Evolutionary conservation across 2,797 vertebrate species (phyloP), one percentile per base, ranked within the genome.

Genomic region (Distichodus sexfasciatus): DNA sequence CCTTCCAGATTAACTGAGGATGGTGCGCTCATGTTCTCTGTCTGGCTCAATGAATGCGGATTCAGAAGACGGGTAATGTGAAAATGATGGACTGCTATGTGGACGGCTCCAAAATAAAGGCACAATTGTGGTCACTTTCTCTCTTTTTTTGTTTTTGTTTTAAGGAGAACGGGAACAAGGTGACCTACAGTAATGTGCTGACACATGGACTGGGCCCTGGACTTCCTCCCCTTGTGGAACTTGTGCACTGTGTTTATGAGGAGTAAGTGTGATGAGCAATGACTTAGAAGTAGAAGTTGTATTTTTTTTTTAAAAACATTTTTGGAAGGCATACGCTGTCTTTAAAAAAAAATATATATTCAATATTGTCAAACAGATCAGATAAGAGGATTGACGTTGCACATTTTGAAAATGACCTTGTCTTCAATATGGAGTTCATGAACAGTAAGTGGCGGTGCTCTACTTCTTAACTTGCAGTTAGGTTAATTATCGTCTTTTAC

Each of bases 341-440:
- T 55, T n/a, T 33, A 33, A 33, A 33, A 33, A 33, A 33, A 57
- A 1, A 11, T 15, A 43, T 43, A 26, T 59, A 19, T 6, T 48
- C 9, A 23, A 41, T 55, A 14, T 36, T 41, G 4, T 41, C 14
- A 2, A 46, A 43, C 46, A 50, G 69, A 12, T 51, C 21, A 24
- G 29, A n/a, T 9, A 41, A 33, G 14, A 40, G 6, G 5, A 26
- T 11, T 3, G 21, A 26, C 8, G 9, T 15, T 0, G 26, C 4
- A 6, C 29, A 14, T 5, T 1, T 4, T 0, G 26, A 31, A 11
- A 17, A 59, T 21, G 38, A 38, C 3, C 19, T 21, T 7, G 44
- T 54, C 58, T 76, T 76, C 58, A 64, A 0, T 9, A 17, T 79
- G 58, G 63, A 74, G 21, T 43, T 79, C 12, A 76, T 79, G 74